Base-by-base conservation (phyloP, 2,888 invertebrate species). In the Argyresthia albistria region DNA sequence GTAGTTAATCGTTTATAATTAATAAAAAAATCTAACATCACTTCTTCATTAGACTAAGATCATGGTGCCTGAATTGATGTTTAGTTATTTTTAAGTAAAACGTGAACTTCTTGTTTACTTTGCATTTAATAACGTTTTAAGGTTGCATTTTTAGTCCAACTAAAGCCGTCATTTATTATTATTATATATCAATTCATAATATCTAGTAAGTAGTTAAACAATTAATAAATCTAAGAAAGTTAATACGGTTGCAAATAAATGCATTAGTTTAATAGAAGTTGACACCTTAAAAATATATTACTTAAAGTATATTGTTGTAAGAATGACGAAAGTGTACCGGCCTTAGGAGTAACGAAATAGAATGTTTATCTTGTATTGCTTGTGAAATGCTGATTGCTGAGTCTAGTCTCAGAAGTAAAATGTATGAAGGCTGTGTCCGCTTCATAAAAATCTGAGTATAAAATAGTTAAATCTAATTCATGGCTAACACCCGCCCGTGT, bases 231-330 rank as follows among this genome's bases (percentile, higher is more conserved):
- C n/a, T 11, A 39, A 11, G 9, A 6, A 8, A 2, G 8, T 39
- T 39, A 6, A 11, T 36, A 36, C 8, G 3, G 25, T 25, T 49
- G n/a, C n/a, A n/a, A n/a, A n/a, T n/a, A n/a, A 35, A 70, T 66
- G 73, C 77, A 81, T 79, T 79, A 77, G 69, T 73, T 59, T 77
- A 74, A 73, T 67, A 62, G 73, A 76, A 81, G 80, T 80, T 83
- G 74, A 76, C 2, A 25, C 67, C 68, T 69, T 67, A 73, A 80
- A 79, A 73, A 73, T 77, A 73, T 66, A 69, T 75, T 78, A 80
- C 77, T 79, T 76, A 76, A 80, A 82, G 76, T 81, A 76, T 81
- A 76, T 79, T 77, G 75, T 77, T 75, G 67, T 81, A 79, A 81
- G 78, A 71, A 68, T 67, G 72, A 73, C 58, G 70, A 73, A 75